phyloP scores from a whole-genome alignment of 2,113 vertebrate genomes.

The Charina bottae region DNA sequence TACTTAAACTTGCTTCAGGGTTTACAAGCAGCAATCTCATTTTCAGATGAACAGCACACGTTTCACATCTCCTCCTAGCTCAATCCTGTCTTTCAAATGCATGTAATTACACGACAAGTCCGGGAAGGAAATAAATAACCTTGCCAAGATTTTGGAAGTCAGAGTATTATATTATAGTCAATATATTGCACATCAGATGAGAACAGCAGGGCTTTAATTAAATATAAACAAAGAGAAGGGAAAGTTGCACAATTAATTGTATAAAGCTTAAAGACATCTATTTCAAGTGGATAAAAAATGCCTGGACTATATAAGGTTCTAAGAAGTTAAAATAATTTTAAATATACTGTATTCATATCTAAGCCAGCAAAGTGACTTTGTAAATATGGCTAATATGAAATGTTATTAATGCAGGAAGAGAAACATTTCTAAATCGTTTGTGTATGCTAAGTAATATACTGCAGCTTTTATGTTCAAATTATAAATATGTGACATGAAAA shows the following conservation, averaged over 20 bases:
- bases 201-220: conserved; percentile 33
- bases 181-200: conserved; percentile 46
- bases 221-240: conserved; percentile 37
- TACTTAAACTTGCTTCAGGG: conserved; percentile 27
- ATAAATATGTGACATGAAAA: background rate
- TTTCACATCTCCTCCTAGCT: conserved; percentile 42
- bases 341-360: background rate
- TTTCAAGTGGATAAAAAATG: conserved; percentile 54
- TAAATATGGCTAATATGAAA: background rate
- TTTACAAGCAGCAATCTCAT: conserved; percentile 46
- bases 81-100: conserved; percentile 37
- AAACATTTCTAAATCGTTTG: background rate
- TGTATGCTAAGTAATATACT: background rate
- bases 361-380: background rate
- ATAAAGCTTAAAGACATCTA: conserved; percentile 15
- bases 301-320: conserved; percentile 16
- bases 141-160: conserved; percentile 42
- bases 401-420: background rate
- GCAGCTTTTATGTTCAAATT: background rate
- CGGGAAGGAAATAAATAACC: conserved; percentile 43
- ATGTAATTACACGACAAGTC: conserved; percentile 45
- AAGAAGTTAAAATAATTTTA: conserved; percentile 4
- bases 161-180: conserved; percentile 42
- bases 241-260: conserved; percentile 1
- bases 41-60: conserved; percentile 44